Conservation (phyloP, 2,888 invertebrate species). For the Meta bourneti region DNA sequence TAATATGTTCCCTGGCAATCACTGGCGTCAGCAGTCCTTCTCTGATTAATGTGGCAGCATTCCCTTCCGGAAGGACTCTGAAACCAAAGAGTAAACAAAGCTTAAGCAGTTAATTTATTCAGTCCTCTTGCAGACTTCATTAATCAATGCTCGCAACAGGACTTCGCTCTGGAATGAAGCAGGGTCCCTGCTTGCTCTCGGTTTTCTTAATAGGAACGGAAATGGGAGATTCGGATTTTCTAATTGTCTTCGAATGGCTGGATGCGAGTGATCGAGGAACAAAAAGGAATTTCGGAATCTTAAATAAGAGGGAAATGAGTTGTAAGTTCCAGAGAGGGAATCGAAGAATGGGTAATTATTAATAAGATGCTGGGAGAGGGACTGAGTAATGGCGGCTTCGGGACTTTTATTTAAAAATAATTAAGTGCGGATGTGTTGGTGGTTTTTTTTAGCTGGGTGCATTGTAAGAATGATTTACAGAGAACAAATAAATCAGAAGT, state of each 20-base stretch:
- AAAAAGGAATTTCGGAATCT: background rate
- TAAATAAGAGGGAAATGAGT: background rate
- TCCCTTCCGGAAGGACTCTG: constrained; percentile 13
- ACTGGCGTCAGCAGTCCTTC: background rate
- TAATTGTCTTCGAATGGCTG: constrained; percentile 15
- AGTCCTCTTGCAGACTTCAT: constrained; percentile 15
- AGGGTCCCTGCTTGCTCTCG: background rate
- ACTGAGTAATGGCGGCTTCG: background rate
- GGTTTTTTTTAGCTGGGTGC: background rate
- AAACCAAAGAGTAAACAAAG: constrained; percentile 53
- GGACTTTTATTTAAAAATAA: background rate
- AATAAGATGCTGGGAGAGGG: background rate
- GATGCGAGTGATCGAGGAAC: background rate
- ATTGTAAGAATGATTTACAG: background rate
- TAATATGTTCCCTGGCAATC: constrained; percentile 42
- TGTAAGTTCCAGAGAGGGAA: background rate
- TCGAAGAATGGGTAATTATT: background rate
- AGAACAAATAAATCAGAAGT: background rate
- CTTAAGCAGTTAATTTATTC: constrained; percentile 59
- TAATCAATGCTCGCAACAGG: constrained; percentile 44
- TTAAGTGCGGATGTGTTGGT: background rate
- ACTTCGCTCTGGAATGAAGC: background rate
- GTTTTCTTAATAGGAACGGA: constrained; percentile 18
- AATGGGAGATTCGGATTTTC: background rate
- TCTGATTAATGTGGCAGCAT: constrained; percentile 43